Conservation (phyloP, 2,113 vertebrate species). For the Prunella fulvescens region DNA sequence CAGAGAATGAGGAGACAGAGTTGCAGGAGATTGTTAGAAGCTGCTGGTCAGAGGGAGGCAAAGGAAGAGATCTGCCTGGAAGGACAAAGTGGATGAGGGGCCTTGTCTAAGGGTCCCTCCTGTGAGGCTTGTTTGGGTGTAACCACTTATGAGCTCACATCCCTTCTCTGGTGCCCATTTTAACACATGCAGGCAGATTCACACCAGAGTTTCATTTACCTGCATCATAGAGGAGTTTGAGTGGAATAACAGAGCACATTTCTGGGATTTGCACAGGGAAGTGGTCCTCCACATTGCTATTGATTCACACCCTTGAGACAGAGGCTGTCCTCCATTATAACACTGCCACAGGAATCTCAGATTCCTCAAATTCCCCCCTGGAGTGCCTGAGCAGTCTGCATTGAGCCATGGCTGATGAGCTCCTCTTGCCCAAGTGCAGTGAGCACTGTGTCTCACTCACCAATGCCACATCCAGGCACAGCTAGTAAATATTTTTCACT, state of each 20-base stretch:
- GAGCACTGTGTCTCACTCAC: background rate
- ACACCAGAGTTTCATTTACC: background rate
- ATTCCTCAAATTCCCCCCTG: background rate
- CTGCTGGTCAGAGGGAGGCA: background rate
- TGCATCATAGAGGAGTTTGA: background rate
- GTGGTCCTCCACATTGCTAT: accelerated
- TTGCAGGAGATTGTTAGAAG: background rate
- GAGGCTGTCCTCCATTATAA: background rate
- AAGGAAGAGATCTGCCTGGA: background rate
- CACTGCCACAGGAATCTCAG: background rate
- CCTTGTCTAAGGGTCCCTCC: background rate
- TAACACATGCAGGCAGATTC: accelerated
- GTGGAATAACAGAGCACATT: background rate
- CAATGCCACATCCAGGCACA: background rate
- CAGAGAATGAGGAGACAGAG: background rate
- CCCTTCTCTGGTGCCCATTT: background rate
- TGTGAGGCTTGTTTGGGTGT: background rate
- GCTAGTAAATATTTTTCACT: background rate
- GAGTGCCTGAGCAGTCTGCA: accelerated
- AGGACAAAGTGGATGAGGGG: background rate
- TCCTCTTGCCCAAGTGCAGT: background rate
- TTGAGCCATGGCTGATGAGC: background rate
- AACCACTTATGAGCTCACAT: background rate
- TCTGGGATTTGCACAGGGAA: background rate
- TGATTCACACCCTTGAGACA: background rate